Evolutionary conservation across 2,888 invertebrate genomes (phyloP), one percentile per base, ranked within the genome.

Genomic region (Sipha maydis): DNA sequence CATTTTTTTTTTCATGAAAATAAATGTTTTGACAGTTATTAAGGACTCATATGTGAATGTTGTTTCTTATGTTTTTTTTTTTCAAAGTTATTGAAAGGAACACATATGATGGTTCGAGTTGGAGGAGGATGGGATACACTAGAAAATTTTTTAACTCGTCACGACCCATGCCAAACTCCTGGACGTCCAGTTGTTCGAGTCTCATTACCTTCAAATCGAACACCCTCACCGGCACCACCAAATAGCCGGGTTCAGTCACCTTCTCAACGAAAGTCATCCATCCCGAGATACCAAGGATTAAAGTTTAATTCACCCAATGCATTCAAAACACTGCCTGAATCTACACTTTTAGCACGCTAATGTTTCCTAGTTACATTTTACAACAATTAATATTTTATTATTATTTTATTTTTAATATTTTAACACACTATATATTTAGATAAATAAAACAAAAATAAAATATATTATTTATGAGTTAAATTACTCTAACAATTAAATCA

Each of bases 21-120:
- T 0, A 54, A 21, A 61, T 7, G 9, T 71, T 17, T 28, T 71
- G 3, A 71, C 14, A 28, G 14, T 31, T 71, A 31, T 17, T 71
- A 28, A 71, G 17, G 2, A 71, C 21, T 79, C 4, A 34, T 19
- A 5, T 25, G 17, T 85, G 41, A 41, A 14, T 75, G 25, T 8
- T 21, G 0, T 48, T 85, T 38, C 28, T 21, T 31, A 89, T 71
- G n/a, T 89, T 91, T 91, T 90, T 91, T 89, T 91, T 91, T 90
- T 91, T 93, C 92, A 8, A 93, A 97, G 97, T 92, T 97, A 91
- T 93, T 97, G 91, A 97, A 97, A 92, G 97, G 96, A 83, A 95
- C 96, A n/a, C 97, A 97, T 93, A 97, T 97, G 94, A 97, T 98
- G 97, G 97, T 98, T 89, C 94, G 98, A 91, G 97, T 97, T 83